Evolutionary conservation across 2,797 vertebrate species (phyloP).

Genomic region (Pangasius macronema): DNA sequence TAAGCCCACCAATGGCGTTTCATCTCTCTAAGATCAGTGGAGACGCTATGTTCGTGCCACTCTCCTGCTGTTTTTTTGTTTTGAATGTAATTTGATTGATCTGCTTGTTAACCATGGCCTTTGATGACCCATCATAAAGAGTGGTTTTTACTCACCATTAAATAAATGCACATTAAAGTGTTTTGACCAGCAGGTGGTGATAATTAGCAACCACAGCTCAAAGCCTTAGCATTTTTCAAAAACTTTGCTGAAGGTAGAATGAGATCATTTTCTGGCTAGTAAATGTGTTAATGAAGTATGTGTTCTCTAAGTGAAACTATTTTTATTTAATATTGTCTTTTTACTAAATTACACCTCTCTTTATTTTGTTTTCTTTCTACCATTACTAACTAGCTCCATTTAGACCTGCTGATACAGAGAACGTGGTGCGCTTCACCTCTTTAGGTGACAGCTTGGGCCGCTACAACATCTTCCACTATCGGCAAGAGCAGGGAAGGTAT

Average conservation of each 20-base stretch:
- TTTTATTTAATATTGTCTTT: background rate
- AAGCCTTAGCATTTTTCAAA: constrained; percentile 13
- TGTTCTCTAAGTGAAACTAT: background rate
- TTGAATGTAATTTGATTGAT: constrained; percentile 23
- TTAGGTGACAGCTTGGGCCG: constrained; percentile 93
- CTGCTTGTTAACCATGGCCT: background rate
- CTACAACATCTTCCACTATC: constrained; percentile 97
- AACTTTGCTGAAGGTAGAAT: constrained; percentile 14
- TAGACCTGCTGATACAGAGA: constrained; percentile 79
- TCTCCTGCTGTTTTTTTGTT: constrained; percentile 19
- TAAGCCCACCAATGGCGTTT: background rate
- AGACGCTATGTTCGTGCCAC: background rate
- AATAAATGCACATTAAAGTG: background rate
- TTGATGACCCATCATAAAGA: constrained; percentile 15
- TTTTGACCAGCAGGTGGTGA: constrained; percentile 1
- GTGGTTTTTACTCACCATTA: background rate
- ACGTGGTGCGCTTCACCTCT: constrained; percentile 86
- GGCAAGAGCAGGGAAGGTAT: constrained; percentile 78
- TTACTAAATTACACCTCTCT: background rate
- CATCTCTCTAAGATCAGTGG: constrained; percentile 24
- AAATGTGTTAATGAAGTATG: constrained; percentile 5
- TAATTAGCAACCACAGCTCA: constrained; percentile 17
- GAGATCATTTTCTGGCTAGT: background rate
- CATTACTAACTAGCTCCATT: constrained; percentile 70
- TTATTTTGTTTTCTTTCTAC: background rate